Conservation (phyloP, 2,797 vertebrate genomes). For the Gila robusta region DNA sequence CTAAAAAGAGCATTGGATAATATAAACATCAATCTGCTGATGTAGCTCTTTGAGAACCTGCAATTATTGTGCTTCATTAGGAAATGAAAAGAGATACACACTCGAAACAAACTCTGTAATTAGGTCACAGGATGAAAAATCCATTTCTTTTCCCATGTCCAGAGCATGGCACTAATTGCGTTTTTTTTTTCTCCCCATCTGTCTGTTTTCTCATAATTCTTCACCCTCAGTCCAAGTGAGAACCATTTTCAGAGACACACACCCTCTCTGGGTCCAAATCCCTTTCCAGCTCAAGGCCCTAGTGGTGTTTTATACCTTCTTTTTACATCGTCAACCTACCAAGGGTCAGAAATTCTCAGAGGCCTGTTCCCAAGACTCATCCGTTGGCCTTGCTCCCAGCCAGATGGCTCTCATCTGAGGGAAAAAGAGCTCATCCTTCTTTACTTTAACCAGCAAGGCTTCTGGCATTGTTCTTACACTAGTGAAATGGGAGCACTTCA, state of each 20-base stretch:
- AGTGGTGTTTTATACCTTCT: slow-evolving; percentile 1
- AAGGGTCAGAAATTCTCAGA: slow-evolving; percentile 44
- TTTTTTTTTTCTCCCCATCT: not conserved
- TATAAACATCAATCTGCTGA: slow-evolving; percentile 41
- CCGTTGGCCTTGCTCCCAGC: slow-evolving; percentile 56
- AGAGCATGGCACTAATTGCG: slow-evolving; percentile 21
- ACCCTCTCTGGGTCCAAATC: slow-evolving; percentile 28
- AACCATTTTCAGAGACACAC: slow-evolving; percentile 20
- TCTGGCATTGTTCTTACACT: slow-evolving; percentile 44
- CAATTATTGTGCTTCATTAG: slow-evolving; percentile 26
- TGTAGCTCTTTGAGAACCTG: slow-evolving; percentile 35
- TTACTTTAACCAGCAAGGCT: slow-evolving; percentile 56
- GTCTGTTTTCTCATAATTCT: slow-evolving; percentile 18
- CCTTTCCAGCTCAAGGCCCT: slow-evolving; percentile 23
- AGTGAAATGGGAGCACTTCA: slow-evolving; percentile 27
- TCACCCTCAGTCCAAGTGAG: slow-evolving; percentile 12
- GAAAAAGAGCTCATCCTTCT: slow-evolving; percentile 45
- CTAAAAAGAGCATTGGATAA: slow-evolving; percentile 11
- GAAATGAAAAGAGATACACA: slow-evolving; percentile 11
- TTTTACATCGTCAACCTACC: slow-evolving; percentile 36
- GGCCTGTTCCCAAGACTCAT: slow-evolving; percentile 46
- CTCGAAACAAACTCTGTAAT: slow-evolving; percentile 51
- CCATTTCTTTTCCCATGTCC: slow-evolving; percentile 41
- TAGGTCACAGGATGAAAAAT: slow-evolving; percentile 56
- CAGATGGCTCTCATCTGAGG: slow-evolving; percentile 55